phyloP scores from a whole-genome alignment of 2,113 vertebrate genomes.

The Centropus unirufus region DNA sequence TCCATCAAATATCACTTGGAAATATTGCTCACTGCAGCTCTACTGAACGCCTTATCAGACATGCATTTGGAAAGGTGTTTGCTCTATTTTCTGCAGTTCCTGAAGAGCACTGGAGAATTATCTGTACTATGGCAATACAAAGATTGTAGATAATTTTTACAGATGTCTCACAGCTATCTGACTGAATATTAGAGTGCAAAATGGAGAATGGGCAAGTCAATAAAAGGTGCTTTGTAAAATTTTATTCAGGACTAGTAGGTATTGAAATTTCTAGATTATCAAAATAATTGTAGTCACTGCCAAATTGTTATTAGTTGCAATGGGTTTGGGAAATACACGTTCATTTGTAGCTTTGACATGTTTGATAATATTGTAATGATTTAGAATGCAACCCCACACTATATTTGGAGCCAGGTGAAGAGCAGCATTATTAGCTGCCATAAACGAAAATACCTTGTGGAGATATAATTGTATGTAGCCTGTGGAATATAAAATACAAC shows the following conservation, averaged over 20 bases:
- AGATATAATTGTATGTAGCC: background rate
- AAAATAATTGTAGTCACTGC: background rate
- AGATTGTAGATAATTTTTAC: background rate
- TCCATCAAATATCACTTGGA: constrained; percentile 47
- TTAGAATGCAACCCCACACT: background rate
- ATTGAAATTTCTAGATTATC: background rate
- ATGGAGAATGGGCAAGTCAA: background rate
- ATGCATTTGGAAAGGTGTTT: background rate
- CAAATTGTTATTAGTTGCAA: background rate
- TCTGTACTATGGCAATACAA: background rate
- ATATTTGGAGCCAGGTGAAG: background rate
- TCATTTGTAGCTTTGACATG: background rate
- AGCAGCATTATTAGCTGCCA: background rate
- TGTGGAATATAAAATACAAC: background rate
- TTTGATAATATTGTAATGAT: background rate
- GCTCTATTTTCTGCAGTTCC: constrained; percentile 15
- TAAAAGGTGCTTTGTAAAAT: background rate
- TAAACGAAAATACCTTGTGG: background rate
- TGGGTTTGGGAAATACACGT: background rate
- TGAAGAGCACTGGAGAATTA: background rate
- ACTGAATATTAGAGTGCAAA: background rate
- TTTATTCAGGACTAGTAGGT: background rate
- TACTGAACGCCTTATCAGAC: constrained; percentile 33
- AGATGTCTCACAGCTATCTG: background rate
- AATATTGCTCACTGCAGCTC: constrained; percentile 14